Percentiles rank a stretch among this genome's conserved stretches.
phyloP scores from a whole-genome alignment of 30 jellyfish, hydroid and myxozoan genomes.

The Calvadosia cruxmelitensis region DNA sequence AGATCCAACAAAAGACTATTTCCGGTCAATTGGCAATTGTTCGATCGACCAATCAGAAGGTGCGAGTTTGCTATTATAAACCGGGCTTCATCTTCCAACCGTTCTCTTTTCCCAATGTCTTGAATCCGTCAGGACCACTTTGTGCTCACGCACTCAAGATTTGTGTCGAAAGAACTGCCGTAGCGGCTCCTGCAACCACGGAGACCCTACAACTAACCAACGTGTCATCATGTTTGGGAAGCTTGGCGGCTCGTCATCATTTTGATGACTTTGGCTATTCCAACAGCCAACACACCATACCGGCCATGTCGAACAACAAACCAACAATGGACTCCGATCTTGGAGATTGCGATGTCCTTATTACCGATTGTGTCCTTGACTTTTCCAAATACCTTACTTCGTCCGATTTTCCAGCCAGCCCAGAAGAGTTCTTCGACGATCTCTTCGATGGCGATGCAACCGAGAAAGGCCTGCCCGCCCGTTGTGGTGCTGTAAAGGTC shows the following conservation, averaged over 20 bases:
- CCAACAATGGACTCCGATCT: conserved; percentile 72
- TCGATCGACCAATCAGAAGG: background rate
- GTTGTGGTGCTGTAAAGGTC: conserved; percentile 46
- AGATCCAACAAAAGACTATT: background rate
- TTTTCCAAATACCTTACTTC: conserved; percentile 85
- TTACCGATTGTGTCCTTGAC: conserved; percentile 99
- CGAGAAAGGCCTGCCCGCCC: conserved; percentile 50
- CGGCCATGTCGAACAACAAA: conserved; percentile 78
- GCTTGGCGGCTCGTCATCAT: conserved; percentile 69
- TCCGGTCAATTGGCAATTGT: background rate
- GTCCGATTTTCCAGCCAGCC: conserved; percentile 95
- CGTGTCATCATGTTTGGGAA: conserved; percentile 69
- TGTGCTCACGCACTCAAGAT: conserved; percentile 2
- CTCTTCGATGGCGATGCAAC: conserved; percentile 55
- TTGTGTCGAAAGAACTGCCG: background rate
- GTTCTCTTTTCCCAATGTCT: background rate
- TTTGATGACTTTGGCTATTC: conserved; percentile 25
- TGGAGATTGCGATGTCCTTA: conserved; percentile 66
- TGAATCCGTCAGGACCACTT: background rate
- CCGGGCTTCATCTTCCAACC: background rate
- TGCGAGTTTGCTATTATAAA: background rate
- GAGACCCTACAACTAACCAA: conserved; percentile 3
- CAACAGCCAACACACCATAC: conserved; percentile 31
- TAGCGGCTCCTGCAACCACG: background rate
- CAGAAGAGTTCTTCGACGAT: conserved; percentile 98